phyloP scores from a whole-genome alignment of 1,140 invertebrate species.

The Pseudobourletiella spinata region DNA sequence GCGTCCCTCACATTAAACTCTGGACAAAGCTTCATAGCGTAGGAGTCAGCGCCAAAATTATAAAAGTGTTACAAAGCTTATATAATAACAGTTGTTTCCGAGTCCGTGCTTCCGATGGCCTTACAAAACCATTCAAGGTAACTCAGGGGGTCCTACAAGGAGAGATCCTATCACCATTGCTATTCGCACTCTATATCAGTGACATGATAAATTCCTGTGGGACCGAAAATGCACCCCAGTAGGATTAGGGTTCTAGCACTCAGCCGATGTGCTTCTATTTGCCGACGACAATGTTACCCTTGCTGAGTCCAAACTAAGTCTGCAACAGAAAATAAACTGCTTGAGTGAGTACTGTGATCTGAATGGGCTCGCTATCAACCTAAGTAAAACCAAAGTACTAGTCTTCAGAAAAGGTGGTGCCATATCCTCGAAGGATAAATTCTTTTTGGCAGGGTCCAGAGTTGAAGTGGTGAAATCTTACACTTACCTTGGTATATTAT shows the following conservation, averaged over 20 bases:
- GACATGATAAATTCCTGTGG: neutral
- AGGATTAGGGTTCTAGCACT: neutral
- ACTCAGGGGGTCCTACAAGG: neutral
- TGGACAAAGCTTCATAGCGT: no score
- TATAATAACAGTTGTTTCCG: neutral
- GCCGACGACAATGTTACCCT: slow-evolving; percentile 20
- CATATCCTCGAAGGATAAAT: no score
- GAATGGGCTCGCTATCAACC: slow-evolving; percentile 1
- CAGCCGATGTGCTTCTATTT: slow-evolving; percentile 5
- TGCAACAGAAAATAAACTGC: slow-evolving; percentile 18
- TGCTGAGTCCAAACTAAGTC: neutral
- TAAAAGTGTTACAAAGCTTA: no score
- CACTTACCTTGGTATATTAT: slow-evolving; percentile 11
- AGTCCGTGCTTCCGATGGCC: neutral
- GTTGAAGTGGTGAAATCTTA: slow-evolving; percentile 6
- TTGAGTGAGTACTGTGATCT: slow-evolving; percentile 1
- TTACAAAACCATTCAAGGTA: neutral
- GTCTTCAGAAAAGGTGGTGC: no score
- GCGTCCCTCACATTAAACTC: no score
- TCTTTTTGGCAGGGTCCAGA: neutral
- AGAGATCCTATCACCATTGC: neutral
- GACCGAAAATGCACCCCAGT: no score
- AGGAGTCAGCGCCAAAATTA: no score
- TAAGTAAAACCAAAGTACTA: slow-evolving; percentile 15
- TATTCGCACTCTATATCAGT: neutral